Evolutionary conservation across 2,888 invertebrate genomes (phyloP).

Genomic region (Nemoura dubitans): DNA sequence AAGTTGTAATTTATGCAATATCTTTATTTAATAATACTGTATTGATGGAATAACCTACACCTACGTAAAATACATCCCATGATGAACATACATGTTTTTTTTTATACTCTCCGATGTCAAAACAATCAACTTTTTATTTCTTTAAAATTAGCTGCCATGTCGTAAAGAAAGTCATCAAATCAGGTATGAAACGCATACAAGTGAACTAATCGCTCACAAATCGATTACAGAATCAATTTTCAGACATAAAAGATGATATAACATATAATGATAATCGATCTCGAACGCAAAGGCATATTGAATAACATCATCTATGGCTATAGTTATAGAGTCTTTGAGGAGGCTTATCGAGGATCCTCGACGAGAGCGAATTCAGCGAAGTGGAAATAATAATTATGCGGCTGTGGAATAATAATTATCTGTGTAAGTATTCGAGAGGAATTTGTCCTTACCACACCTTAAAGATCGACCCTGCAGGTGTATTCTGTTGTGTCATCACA

Average conservation of each 20-base stretch:
- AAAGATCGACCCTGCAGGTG: slow-evolving; percentile 18
- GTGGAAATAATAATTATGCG: slow-evolving; percentile 23
- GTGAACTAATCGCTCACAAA: slow-evolving; percentile 16
- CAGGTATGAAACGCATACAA: not conserved
- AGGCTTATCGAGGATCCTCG: not conserved
- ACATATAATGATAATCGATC: not conserved
- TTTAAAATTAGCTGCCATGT: not conserved
- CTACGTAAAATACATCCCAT: not conserved
- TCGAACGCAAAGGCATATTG: not conserved
- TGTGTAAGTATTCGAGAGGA: slow-evolving; percentile 32
- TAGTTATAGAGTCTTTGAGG: not conserved
- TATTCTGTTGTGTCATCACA: slow-evolving; percentile 33
- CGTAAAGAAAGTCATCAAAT: not conserved
- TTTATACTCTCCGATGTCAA: not conserved
- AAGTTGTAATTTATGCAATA: not conserved
- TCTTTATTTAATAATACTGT: not conserved
- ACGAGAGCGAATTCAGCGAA: slow-evolving; percentile 21
- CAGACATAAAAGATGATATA: not conserved
- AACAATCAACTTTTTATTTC: not conserved
- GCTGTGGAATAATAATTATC: slow-evolving; percentile 21
- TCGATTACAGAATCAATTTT: slow-evolving; percentile 7
- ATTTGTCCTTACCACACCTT: slow-evolving; percentile 33
- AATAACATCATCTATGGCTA: not conserved
- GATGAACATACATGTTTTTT: not conserved
- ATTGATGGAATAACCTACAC: not conserved